Percentiles rank a stretch among this genome's conserved stretches.
These are phyloP conservation scores for Idaea straminata DNA, from an alignment of 2,888 invertebrate genomes.

Conservation along the genomic window DNA sequence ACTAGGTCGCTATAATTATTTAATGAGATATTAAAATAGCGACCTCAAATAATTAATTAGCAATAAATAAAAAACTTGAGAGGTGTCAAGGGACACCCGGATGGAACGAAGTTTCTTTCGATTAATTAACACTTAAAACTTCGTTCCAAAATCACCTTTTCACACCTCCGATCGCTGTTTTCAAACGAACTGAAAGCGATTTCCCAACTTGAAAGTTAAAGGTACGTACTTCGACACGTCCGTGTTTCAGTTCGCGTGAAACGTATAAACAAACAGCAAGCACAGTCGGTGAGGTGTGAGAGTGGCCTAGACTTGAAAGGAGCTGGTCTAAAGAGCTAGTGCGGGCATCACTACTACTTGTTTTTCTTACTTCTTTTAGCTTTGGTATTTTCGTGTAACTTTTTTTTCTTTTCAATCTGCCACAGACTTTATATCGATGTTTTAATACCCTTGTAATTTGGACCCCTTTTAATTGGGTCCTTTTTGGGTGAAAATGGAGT, in stretches of 20 bases:
- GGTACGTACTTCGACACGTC: slow-evolving; percentile 50
- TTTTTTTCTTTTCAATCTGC: too few species aligned
- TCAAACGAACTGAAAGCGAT: slow-evolving; percentile 53
- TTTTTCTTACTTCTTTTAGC: neutral
- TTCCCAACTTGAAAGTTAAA: slow-evolving; percentile 54
- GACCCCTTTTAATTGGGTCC: too few species aligned
- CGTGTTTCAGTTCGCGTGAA: slow-evolving; percentile 58
- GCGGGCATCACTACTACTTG: slow-evolving; percentile 19
- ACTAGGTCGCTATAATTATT: neutral
- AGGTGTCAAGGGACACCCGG: too few species aligned
- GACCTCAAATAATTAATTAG: too few species aligned
- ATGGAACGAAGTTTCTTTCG: too few species aligned
- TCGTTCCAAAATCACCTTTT: slow-evolving; percentile 16
- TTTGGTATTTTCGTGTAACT: neutral
- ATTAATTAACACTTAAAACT: too few species aligned
- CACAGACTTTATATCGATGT: too few species aligned
- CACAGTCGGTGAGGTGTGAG: slow-evolving; percentile 43
- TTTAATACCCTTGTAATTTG: too few species aligned
- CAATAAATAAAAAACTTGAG: too few species aligned
- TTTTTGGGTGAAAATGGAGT: too few species aligned
- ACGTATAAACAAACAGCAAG: slow-evolving; percentile 62
- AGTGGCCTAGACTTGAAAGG: slow-evolving; percentile 55
- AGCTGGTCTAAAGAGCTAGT: slow-evolving; percentile 45
- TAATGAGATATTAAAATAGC: too few species aligned
- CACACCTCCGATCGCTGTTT: slow-evolving; percentile 29